Percentiles rank a stretch among this genome's conserved stretches.
Evolutionary conservation across 2,797 vertebrate species (phyloP).

Genomic region (Argya squamiceps): DNA sequence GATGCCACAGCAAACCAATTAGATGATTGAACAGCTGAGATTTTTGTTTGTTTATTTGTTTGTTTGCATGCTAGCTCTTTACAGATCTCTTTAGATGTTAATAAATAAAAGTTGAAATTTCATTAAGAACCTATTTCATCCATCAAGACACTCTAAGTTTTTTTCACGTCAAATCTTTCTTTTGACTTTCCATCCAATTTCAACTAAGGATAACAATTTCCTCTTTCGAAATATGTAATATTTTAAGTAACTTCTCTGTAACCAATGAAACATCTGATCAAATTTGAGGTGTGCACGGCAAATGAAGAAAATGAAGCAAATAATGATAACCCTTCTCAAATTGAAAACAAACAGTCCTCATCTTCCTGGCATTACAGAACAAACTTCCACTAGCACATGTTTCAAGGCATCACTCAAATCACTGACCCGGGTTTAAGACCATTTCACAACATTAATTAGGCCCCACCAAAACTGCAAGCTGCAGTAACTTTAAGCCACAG

Average conservation of each 20-base stretch:
- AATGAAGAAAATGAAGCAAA: slow-evolving; percentile 65
- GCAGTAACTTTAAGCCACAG: slow-evolving; percentile 77
- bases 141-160: not conserved
- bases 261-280: not conserved
- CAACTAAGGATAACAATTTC: not conserved
- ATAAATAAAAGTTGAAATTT: not conserved
- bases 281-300: not conserved
- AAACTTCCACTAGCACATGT: not conserved
- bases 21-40: not conserved
- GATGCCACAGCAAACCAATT: not conserved
- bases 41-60: not conserved
- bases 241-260: not conserved
- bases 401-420: slow-evolving; percentile 12
- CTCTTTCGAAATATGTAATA: not conserved
- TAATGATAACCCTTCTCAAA: slow-evolving; percentile 49
- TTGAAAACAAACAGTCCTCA: slow-evolving; percentile 45
- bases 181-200: not conserved
- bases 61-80: not conserved
- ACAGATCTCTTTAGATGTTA: not conserved
- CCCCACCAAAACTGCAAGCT: slow-evolving; percentile 52
- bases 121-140: not conserved
- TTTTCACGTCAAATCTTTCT: not conserved
- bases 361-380: slow-evolving; percentile 48
- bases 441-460: not conserved
- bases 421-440: not conserved